phyloP scores from a whole-genome alignment of 2,113 vertebrate species.

The Synchiropus splendidus region DNA sequence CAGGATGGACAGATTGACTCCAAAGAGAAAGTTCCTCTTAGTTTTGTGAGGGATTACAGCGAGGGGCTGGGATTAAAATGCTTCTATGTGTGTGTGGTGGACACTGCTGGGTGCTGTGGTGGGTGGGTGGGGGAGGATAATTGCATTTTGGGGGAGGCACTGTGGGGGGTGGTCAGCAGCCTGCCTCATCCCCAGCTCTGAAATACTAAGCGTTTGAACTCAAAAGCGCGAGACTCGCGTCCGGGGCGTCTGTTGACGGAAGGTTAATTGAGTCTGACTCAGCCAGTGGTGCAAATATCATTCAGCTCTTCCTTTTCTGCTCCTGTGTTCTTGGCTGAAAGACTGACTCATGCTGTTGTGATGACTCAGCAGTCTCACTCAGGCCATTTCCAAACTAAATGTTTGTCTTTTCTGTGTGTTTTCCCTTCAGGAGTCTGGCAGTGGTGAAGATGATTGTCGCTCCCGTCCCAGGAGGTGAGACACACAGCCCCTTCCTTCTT shows the following conservation, averaged over 20 bases:
- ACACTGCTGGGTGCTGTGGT: slow-evolving; percentile 17
- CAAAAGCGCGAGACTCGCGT: slow-evolving; percentile 13
- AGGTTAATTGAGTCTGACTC: slow-evolving; percentile 23
- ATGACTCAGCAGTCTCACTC: too few species aligned
- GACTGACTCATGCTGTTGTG: slow-evolving; percentile 6
- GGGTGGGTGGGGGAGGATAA: slow-evolving; percentile 34
- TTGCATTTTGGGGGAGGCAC: slow-evolving; percentile 23
- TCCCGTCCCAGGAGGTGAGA: slow-evolving; percentile 88
- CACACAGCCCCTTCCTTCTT: slow-evolving; percentile 18
- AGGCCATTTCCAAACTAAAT: neutral
- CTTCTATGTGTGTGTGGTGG: slow-evolving; percentile 8
- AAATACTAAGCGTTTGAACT: slow-evolving; percentile 17
- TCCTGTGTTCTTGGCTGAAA: slow-evolving; percentile 2
- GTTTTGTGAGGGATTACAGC: slow-evolving; percentile 50
- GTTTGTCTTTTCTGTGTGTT: neutral
- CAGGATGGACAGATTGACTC: slow-evolving; percentile 37
- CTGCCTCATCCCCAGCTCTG: slow-evolving; percentile 18
- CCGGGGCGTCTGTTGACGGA: slow-evolving; percentile 2
- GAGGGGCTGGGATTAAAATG: slow-evolving; percentile 49
- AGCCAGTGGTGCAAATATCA: slow-evolving; percentile 6
- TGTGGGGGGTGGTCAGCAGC: slow-evolving; percentile 8
- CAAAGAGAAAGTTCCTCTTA: slow-evolving; percentile 45
- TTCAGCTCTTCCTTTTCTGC: slow-evolving; percentile 1
- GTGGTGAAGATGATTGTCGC: slow-evolving; percentile 86
- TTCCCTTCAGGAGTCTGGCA: slow-evolving; percentile 80